Percentiles rank a stretch among this genome's conserved stretches.
phyloP scores from a whole-genome alignment of 2,797 vertebrate genomes.

The Argyrosomus regius region DNA sequence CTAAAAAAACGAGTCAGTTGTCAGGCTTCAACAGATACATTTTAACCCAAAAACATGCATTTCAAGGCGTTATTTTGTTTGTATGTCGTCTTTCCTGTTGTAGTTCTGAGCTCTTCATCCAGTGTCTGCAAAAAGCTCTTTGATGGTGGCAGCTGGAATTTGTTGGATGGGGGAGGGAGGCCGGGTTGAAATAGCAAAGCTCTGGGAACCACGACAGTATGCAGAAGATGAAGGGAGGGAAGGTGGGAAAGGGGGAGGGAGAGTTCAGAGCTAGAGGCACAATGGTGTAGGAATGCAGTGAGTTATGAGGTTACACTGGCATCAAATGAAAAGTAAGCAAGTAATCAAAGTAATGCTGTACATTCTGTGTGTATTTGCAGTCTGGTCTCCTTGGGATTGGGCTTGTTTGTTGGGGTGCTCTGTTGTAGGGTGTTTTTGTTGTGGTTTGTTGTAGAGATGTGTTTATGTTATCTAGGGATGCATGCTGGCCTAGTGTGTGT shows the following conservation, averaged over 20 bases:
- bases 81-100: conserved; percentile 29
- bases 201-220: conserved; percentile 67
- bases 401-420: conserved; percentile 24
- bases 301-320: conserved; percentile 54
- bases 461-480: background rate
- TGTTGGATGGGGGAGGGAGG: conserved; percentile 64
- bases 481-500: conserved; percentile 1
- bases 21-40: background rate
- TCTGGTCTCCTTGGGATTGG: background rate
- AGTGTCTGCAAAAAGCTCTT: conserved; percentile 63
- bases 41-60: background rate
- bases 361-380: conserved; percentile 37
- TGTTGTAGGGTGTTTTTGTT: conserved; percentile 18
- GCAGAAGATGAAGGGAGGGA: conserved; percentile 63
- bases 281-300: conserved; percentile 50
- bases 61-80: background rate
- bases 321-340: conserved; percentile 28
- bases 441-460: conserved; percentile 3
- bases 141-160: conserved; percentile 79
- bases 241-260: conserved; percentile 36
- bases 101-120: conserved; percentile 30
- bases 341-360: conserved; percentile 33
- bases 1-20: background rate
- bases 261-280: conserved; percentile 17
- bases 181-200: conserved; percentile 71